phyloP scores from a whole-genome alignment of 2,797 vertebrate species.

The Prunella strophiata region DNA sequence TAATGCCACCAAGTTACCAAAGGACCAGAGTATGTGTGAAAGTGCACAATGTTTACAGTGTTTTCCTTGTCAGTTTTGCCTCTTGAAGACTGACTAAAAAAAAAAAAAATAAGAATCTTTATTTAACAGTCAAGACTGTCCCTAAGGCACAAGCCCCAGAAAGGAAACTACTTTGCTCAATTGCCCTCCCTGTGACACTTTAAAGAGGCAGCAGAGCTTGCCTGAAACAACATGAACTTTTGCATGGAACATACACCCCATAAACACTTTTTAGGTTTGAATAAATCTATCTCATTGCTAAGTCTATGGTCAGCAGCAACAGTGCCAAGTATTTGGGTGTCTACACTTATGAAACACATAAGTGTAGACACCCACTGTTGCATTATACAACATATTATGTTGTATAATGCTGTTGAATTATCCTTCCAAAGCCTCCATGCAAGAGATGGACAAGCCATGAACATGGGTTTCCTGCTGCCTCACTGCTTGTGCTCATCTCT shows the following conservation, averaged over 20 bases:
- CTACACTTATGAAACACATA: neutral
- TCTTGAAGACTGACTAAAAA: neutral
- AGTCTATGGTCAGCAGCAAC: neutral
- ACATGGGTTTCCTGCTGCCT: neutral
- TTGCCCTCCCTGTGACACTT: neutral
- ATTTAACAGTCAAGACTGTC: neutral
- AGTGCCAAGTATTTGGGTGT: fast-evolving
- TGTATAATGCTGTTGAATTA: fast-evolving
- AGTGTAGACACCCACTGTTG: too few relatives aligned
- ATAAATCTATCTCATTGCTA: neutral
- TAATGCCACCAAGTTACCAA: neutral
- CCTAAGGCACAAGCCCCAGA: neutral
- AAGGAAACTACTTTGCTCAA: neutral
- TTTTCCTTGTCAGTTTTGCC: neutral
- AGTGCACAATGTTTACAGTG: neutral
- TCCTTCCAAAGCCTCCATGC: neutral
- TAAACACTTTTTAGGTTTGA: neutral
- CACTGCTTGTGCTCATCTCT: neutral
- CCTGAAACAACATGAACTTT: fast-evolving
- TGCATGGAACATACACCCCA: neutral
- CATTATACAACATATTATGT: too few relatives aligned
- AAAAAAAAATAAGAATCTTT: neutral
- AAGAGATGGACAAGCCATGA: neutral
- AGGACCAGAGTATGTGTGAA: neutral
- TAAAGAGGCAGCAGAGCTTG: neutral